Evolutionary conservation across 2,888 invertebrate genomes (phyloP), one percentile per base, ranked within the genome.

Genomic region (Tenthredo mesomela): DNA sequence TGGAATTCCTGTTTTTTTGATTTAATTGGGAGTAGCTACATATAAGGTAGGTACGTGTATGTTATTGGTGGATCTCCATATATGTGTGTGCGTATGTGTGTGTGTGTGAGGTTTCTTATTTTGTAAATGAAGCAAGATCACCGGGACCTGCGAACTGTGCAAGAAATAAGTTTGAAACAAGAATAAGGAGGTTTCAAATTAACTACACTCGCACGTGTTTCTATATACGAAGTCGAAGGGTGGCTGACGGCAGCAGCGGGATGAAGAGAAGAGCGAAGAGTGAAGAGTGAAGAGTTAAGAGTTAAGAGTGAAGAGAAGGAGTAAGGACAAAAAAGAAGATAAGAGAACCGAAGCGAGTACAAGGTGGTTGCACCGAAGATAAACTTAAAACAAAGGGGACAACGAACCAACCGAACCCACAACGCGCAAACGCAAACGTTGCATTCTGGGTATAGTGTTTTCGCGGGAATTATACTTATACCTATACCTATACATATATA

Each of bases 301-400:
- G 65, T 25, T 4, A 61, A 21, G 25, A 47, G 65, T 7, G 33
- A 50, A 47, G 33, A 58, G 58, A n/a, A 2, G n/a, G 25, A 61
- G 18, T n/a, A 21, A 47, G 9, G 25, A 43, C 40, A 43, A 50
- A 33, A 33, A 37, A 37, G 15, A 61, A 80, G 61, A 80, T 61
- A 61, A 80, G 21, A 58, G 50, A 61, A 80, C 25, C 65, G 43
- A 29, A 67, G 47, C 82, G 50, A 70, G 47, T 82, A 85, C 87
- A 86, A 86, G 87, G 87, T 86, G 86, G 86, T 86, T 86, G 86
- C 84, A 65, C 82, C 85, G 47, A 82, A 86, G 85, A 87, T 87
- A 85, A 87, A 86, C 85, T 85, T 75, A 85, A 86, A 85, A 86
- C 86, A 87, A 86, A 87, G 86, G 85, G 84, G 75, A 84, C 84